Evolutionary conservation across 1,140 invertebrate genomes (phyloP).

Genomic region (Cydia pomonella): DNA sequence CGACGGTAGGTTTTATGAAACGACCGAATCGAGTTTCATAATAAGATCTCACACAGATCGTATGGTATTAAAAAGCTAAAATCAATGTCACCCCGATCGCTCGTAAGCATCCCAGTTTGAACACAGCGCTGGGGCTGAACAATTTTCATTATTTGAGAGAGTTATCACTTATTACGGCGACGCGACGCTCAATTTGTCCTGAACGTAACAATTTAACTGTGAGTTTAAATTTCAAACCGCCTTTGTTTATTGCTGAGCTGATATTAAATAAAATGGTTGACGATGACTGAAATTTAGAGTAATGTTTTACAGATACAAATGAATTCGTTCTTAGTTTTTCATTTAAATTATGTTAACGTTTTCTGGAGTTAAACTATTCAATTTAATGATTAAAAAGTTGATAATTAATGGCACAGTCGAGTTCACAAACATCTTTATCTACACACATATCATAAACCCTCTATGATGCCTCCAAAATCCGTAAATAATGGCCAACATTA

Average conservation of each 20-base stretch:
- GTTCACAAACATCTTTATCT: no score
- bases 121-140: conserved; percentile 55
- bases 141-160: conserved; percentile 72
- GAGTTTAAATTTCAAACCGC: conserved; percentile 37
- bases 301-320: conserved; percentile 9
- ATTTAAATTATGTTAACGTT: background rate
- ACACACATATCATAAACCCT: no score
- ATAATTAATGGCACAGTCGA: no score
- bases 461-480: no score
- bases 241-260: conserved; percentile 34
- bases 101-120: conserved; percentile 29
- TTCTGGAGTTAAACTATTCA: background rate
- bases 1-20: no score
- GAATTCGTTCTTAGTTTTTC: background rate
- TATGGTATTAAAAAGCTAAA: no score
- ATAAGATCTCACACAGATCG: no score
- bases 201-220: conserved; percentile 48
- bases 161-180: conserved; percentile 61
- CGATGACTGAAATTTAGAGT: background rate
- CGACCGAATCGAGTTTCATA: no score
- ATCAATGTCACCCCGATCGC: no score
- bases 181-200: conserved; percentile 55
- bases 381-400: no score
- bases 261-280: conserved; percentile 26
- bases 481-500: no score